Conservation (phyloP, 2,888 invertebrate genomes). For the Pterobdella sp. region DNA sequence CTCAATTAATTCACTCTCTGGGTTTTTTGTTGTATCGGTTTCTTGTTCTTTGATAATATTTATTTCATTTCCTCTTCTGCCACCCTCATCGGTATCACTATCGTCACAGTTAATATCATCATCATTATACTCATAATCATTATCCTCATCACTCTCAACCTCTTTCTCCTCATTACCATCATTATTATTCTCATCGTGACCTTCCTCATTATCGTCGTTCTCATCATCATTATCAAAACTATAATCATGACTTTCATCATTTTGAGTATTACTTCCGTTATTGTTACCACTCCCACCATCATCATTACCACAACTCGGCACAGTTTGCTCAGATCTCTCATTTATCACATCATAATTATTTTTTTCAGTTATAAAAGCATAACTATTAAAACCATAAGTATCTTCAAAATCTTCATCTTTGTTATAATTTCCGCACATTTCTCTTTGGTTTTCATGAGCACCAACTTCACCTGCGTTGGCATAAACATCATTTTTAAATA, state of each 20-base stretch:
- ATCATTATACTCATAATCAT: background rate
- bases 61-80: conserved; percentile 1
- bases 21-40: too few species aligned
- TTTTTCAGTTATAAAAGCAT: background rate
- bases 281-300: background rate
- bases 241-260: background rate
- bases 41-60: background rate
- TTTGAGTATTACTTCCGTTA: background rate
- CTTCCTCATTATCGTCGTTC: background rate
- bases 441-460: background rate
- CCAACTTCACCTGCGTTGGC: background rate
- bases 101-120: conserved; percentile 16
- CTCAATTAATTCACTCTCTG: too few species aligned
- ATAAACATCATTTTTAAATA: too few species aligned
- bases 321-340: background rate
- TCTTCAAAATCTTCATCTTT: background rate
- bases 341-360: background rate
- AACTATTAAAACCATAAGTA: background rate
- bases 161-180: background rate
- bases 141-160: background rate
- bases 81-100: conserved; percentile 20
- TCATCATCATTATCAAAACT: background rate
- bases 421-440: background rate
- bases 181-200: background rate
- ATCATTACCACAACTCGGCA: background rate